Evolutionary conservation across 2,888 invertebrate genomes (phyloP).

Genomic region (Thyatira batis): DNA sequence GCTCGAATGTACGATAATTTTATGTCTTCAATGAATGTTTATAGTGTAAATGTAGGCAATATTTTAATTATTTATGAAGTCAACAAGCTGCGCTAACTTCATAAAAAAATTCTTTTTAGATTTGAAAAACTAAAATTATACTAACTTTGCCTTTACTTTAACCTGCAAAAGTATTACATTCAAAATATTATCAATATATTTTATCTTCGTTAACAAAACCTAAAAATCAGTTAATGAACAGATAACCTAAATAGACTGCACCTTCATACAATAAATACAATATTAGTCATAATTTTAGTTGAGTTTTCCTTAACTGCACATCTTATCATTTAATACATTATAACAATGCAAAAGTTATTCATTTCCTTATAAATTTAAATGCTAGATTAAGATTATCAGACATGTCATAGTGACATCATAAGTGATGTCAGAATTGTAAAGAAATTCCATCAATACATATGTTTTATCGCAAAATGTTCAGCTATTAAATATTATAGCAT

Average conservation of each 20-base stretch:
- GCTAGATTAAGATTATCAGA: not conserved
- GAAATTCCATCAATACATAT: constrained; percentile 3
- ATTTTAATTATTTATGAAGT: no score
- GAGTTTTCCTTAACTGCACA: not conserved
- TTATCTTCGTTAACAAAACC: not conserved
- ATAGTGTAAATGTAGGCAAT: no score
- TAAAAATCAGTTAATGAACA: not conserved
- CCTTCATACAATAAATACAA: not conserved
- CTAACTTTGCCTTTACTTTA: no score
- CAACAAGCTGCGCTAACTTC: no score
- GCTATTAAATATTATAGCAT: no score
- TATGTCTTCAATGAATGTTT: no score
- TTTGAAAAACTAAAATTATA: no score
- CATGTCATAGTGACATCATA: constrained; percentile 6
- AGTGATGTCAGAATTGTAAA: constrained; percentile 14
- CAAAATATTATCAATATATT: not conserved
- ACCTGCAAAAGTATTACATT: no score
- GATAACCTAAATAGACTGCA: not conserved
- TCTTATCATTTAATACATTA: not conserved
- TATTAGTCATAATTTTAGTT: not conserved
- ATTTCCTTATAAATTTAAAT: not conserved
- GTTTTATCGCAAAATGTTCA: no score
- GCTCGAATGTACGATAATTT: no score
- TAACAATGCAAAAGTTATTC: not conserved
- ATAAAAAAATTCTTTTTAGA: no score